These are phyloP conservation scores for Clarias magur DNA, from an alignment of 2,113 vertebrate genomes.

Conservation along the genomic window DNA sequence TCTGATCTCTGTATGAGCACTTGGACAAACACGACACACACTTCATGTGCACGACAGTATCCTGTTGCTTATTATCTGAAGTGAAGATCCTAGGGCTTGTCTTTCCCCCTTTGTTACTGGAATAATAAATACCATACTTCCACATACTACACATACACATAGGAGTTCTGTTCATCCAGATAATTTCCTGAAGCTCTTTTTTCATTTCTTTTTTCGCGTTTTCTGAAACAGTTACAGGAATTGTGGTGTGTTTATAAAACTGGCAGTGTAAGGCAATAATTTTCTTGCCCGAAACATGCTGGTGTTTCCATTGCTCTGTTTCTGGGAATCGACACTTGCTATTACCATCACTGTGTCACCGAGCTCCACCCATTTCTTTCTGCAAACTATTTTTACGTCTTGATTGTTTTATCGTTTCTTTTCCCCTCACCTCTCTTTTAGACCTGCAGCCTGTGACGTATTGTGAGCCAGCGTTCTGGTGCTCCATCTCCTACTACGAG, in stretches of 20 bases:
- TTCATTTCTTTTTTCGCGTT: neutral
- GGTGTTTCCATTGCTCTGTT: conserved; percentile 68
- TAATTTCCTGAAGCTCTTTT: conserved; percentile 36
- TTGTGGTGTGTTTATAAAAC: conserved; percentile 55
- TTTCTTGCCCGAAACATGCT: conserved; percentile 57
- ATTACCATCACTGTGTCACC: conserved; percentile 60
- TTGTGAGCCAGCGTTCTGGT: conserved; percentile 98
- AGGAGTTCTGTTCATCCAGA: conserved; percentile 57
- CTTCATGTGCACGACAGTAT: conserved; percentile 65
- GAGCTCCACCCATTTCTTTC: conserved; percentile 36
- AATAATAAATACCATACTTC: conserved; percentile 63
- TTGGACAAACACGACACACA: conserved; percentile 50
- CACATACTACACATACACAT: conserved; percentile 42
- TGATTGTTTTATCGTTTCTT: conserved; percentile 48
- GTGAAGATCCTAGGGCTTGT: conserved; percentile 53
- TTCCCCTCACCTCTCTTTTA: conserved; percentile 54
- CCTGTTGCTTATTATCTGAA: conserved; percentile 63
- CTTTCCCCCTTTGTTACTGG: conserved; percentile 46
- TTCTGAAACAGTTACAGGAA: conserved; percentile 60
- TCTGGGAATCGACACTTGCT: conserved; percentile 61
- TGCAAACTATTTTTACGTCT: neutral
- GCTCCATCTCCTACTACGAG: conserved; percentile 98
- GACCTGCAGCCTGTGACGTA: conserved; percentile 98
- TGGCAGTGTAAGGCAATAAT: conserved; percentile 62
- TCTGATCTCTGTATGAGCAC: conserved; percentile 49